phyloP scores from a whole-genome alignment of 2,888 invertebrate genomes.

The Eristalinus aeneus region DNA sequence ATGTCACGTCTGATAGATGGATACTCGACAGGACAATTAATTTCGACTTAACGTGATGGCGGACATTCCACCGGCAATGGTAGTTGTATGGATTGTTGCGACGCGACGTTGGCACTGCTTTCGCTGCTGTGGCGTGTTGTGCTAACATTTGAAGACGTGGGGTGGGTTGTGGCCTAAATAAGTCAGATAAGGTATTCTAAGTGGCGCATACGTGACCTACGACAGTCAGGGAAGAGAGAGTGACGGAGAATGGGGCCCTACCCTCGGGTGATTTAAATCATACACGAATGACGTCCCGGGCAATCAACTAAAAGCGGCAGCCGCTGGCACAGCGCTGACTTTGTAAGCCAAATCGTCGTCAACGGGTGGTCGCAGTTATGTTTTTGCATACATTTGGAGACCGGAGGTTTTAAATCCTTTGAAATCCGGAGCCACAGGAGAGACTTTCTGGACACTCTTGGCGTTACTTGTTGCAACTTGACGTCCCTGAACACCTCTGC shows the following conservation, averaged over 20 bases:
- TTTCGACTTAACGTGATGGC: slow-evolving; percentile 8
- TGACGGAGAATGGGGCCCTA: background rate
- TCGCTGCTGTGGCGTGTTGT: background rate
- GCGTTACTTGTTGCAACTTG: no score
- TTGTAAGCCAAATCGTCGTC: background rate
- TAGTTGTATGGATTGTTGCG: background rate
- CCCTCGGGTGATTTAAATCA: background rate
- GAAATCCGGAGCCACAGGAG: no score
- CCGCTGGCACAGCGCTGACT: background rate
- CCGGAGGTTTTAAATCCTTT: no score
- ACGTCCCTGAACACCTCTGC: no score
- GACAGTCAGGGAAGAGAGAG: background rate
- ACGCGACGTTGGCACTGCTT: background rate
- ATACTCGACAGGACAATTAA: slow-evolving; percentile 9
- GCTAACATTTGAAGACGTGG: background rate
- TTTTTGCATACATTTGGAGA: background rate
- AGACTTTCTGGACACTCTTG: no score
- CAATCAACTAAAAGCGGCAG: background rate
- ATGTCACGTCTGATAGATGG: background rate
- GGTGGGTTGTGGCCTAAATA: slow-evolving; percentile 4
- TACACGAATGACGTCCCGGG: background rate
- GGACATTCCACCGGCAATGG: background rate
- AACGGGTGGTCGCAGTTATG: background rate
- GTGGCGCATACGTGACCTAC: slow-evolving; percentile 12
- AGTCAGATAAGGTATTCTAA: slow-evolving; percentile 9